These are phyloP conservation scores for Serilophus lunatus DNA, from an alignment of 2,113 vertebrate genomes.

Conservation along the genomic window DNA sequence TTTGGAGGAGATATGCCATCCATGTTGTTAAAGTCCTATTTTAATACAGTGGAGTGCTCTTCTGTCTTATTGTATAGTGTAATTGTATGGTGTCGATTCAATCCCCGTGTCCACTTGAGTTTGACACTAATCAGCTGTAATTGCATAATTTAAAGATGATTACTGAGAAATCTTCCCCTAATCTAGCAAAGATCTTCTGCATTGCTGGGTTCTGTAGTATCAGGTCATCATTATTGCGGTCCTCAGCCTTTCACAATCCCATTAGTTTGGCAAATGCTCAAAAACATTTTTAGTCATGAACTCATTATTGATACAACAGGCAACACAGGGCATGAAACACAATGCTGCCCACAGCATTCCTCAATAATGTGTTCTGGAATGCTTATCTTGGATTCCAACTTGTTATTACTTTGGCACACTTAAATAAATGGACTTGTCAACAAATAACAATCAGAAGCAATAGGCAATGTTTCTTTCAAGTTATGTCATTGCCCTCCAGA, in stretches of 20 bases:
- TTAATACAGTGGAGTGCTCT: not conserved
- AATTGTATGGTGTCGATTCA: constrained; percentile 23
- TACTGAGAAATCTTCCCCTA: constrained; percentile 19
- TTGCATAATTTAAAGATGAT: constrained; percentile 53
- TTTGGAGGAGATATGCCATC: not conserved
- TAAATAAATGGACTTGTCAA: constrained; percentile 61
- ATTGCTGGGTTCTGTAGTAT: constrained; percentile 26
- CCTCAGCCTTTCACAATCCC: constrained; percentile 55
- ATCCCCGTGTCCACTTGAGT: not conserved
- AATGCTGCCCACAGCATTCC: constrained; percentile 60
- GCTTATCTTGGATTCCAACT: constrained; percentile 62
- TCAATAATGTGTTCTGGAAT: constrained; percentile 68
- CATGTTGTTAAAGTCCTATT: not conserved
- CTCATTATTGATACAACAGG: constrained; percentile 69
- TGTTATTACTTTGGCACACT: constrained; percentile 52
- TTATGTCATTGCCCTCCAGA: constrained; percentile 14
- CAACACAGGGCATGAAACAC: constrained; percentile 60
- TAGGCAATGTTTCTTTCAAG: not conserved
- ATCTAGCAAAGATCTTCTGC: constrained; percentile 1
- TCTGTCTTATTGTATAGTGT: not conserved
- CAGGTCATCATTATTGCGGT: constrained; percentile 24
- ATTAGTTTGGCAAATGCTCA: constrained; percentile 55
- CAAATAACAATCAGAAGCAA: constrained; percentile 48
- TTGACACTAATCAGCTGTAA: constrained; percentile 56
- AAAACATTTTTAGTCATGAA: constrained; percentile 63